These are phyloP conservation scores for Drosophila hydei DNA, from an alignment of 1,140 invertebrate genomes.

Conservation along the genomic window DNA sequence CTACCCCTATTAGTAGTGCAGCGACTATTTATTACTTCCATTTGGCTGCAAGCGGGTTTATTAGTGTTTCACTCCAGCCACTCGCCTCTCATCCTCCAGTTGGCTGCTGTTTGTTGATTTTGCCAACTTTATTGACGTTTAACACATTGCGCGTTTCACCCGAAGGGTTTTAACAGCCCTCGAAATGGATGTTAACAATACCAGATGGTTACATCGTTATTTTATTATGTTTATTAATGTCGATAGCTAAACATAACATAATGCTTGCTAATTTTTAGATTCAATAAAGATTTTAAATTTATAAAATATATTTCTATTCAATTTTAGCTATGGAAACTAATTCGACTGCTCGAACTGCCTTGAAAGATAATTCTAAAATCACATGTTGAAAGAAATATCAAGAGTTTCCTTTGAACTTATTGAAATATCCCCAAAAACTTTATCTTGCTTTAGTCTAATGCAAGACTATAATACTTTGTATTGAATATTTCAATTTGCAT, in stretches of 20 bases:
- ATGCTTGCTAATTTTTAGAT: constrained; percentile 10
- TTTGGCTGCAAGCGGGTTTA: constrained; percentile 67
- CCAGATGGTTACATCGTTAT: constrained; percentile 74
- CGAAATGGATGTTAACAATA: constrained; percentile 39
- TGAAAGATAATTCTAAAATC: too few relatives aligned
- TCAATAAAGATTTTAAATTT: constrained; percentile 8
- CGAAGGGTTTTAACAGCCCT: constrained; percentile 39
- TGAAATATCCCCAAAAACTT: too few relatives aligned
- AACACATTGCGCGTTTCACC: constrained; percentile 56
- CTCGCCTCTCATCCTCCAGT: neutral
- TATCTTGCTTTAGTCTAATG: too few relatives aligned
- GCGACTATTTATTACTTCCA: constrained; percentile 60
- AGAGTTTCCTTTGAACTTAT: too few relatives aligned
- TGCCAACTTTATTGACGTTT: constrained; percentile 79
- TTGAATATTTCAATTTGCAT: too few relatives aligned
- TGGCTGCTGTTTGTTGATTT: constrained; percentile 67
- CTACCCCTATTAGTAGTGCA: neutral
- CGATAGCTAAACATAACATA: constrained; percentile 7
- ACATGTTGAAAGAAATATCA: too few relatives aligned
- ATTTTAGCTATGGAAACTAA: neutral
- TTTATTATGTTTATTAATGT: constrained; percentile 54
- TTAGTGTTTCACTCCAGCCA: constrained; percentile 2
- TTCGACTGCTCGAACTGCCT: too few relatives aligned
- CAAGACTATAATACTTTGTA: too few relatives aligned
- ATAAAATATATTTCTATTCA: neutral